A percentile compares a stretch with the other conserved stretches of the same genome.
phyloP scores from a whole-genome alignment of 2,888 invertebrate species.

The Drosophila antonietae region DNA sequence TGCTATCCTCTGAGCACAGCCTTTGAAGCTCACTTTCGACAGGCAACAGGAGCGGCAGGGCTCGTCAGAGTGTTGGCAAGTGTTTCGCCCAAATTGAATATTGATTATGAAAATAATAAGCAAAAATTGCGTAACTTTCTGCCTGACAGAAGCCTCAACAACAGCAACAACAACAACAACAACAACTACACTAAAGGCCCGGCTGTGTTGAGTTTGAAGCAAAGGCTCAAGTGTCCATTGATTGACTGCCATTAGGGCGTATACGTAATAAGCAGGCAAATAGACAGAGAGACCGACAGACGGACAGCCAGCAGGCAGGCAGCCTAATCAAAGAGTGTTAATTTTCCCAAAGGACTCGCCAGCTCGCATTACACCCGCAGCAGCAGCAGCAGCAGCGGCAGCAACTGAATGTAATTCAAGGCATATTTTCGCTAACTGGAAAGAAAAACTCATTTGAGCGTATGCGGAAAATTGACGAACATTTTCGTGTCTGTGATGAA shows the following conservation, averaged over 20 bases:
- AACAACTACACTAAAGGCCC: conserved; percentile 10
- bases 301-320: not conserved
- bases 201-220: conserved; percentile 29
- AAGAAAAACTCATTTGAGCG: conserved; percentile 61
- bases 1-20: conserved; percentile 42
- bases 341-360: conserved; percentile 77
- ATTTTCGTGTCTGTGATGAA: conserved; percentile 50
- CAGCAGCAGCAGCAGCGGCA: not conserved
- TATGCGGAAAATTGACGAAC: conserved; percentile 57
- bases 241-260: conserved; percentile 80
- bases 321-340: conserved; percentile 79
- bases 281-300: not conserved
- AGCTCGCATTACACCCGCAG: conserved; percentile 30
- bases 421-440: conserved; percentile 54
- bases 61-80: conserved; percentile 62
- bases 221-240: conserved; percentile 78
- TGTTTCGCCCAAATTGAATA: conserved; percentile 80
- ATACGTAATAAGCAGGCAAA: conserved; percentile 72
- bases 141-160: conserved; percentile 66
- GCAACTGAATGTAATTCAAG: conserved; percentile 17
- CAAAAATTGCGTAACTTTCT: conserved; percentile 79
- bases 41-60: conserved; percentile 29
- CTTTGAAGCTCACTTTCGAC: conserved; percentile 65
- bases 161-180: conserved; percentile 24
- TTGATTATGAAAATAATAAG: conserved; percentile 82